A percentile compares a stretch with the other conserved stretches of the same genome.
These are phyloP conservation scores for Theropithecus gelada DNA, from an alignment of 2,113 vertebrate genomes.

Conservation along the genomic window DNA sequence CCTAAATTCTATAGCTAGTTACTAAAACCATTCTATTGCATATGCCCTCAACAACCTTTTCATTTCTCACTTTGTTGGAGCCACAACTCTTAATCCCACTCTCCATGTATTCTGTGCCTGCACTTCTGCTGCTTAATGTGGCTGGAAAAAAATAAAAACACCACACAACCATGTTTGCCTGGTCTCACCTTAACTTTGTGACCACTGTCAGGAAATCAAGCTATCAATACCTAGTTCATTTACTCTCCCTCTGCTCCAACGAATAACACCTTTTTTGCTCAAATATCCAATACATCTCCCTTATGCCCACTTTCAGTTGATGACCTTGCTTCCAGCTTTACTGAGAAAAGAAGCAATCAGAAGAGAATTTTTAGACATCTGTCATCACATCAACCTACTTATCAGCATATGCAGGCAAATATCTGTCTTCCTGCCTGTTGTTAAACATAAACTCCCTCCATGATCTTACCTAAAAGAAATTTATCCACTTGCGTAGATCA, in stretches of 20 bases:
- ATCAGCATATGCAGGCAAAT: background rate
- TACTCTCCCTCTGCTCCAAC: background rate
- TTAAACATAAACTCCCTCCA: background rate
- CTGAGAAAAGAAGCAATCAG: background rate
- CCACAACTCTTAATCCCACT: background rate
- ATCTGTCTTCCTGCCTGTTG: background rate
- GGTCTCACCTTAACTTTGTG: background rate
- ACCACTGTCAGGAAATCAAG: background rate
- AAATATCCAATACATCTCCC: background rate
- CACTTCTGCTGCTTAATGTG: background rate
- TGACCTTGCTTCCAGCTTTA: background rate
- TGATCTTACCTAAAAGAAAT: background rate
- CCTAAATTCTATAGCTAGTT: background rate
- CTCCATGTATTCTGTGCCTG: background rate
- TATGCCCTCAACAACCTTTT: background rate
- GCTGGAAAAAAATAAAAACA: background rate
- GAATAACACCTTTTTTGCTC: background rate
- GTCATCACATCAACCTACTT: background rate
- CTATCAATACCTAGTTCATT: background rate
- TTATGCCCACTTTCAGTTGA: background rate
- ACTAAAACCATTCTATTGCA: background rate
- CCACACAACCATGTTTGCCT: background rate
- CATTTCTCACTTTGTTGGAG: background rate
- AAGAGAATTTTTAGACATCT: background rate
- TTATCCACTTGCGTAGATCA: background rate